Conservation (phyloP, 2,888 invertebrate genomes). For the Geophilus truncorum region DNA sequence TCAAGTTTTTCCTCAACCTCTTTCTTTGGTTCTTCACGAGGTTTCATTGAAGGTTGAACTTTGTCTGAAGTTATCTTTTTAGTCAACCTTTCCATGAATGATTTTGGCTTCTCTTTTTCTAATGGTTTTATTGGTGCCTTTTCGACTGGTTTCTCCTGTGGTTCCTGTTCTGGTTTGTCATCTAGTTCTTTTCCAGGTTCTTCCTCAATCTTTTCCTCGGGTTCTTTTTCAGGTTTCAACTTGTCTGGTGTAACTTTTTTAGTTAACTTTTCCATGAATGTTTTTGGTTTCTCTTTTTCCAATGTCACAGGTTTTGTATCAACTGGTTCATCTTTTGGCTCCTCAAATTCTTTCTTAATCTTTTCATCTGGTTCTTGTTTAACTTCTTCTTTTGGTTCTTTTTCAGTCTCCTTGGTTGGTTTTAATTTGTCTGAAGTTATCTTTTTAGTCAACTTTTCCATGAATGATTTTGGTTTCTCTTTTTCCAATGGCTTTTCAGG, state of each 20-base stretch:
- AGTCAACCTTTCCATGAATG: no score
- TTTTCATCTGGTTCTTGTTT: background rate
- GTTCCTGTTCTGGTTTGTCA: no score
- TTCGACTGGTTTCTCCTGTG: no score
- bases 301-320: background rate
- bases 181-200: no score
- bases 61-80: no score
- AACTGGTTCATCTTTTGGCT: background rate
- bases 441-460: background rate
- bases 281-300: background rate
- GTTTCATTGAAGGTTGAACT: no score
- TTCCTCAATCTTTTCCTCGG: no score
- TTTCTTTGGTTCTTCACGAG: no score
- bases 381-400: background rate
- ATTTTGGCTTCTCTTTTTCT: no score
- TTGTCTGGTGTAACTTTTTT: background rate
- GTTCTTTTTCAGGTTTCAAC: background rate
- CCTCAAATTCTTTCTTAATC: background rate
- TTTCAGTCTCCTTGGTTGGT: background rate
- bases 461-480: background rate
- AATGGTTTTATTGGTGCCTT: no score
- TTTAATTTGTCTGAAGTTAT: background rate
- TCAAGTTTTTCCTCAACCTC: no score
- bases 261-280: background rate
- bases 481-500: background rate